Percentiles rank a stretch among this genome's conserved stretches.
Conservation (phyloP, 2,888 invertebrate genomes). For the Eristalinus aeneus region DNA sequence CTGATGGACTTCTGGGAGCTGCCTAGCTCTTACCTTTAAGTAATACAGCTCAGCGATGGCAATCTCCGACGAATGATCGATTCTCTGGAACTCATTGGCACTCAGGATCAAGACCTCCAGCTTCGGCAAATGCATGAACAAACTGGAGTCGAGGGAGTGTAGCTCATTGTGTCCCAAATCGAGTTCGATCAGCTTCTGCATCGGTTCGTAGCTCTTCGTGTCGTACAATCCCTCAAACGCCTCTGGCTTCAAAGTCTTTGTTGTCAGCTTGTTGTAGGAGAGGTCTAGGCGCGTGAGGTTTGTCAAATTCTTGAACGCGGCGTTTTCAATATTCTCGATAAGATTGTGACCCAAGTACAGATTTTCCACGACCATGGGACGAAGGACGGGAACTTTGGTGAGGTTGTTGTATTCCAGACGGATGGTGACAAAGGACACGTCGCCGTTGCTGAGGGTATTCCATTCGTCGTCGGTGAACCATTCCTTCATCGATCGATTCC, state of each 20-base stretch:
- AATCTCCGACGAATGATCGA: slow-evolving; percentile 84
- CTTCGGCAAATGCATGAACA: slow-evolving; percentile 88
- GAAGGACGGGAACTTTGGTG: slow-evolving; percentile 80
- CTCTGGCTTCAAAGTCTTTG: slow-evolving; percentile 83
- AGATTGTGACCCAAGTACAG: slow-evolving; percentile 85
- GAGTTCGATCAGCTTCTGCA: slow-evolving; percentile 75
- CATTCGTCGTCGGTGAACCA: slow-evolving; percentile 83
- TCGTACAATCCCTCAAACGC: slow-evolving; percentile 84
- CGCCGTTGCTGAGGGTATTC: slow-evolving; percentile 78
- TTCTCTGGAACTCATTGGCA: slow-evolving; percentile 87
- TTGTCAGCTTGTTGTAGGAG: slow-evolving; percentile 85
- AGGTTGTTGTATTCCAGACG: slow-evolving; percentile 77
- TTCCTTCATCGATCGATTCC: slow-evolving; percentile 80
- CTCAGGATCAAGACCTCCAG: slow-evolving; percentile 86
- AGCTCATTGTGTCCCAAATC: slow-evolving; percentile 87
- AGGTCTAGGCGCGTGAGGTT: slow-evolving; percentile 85
- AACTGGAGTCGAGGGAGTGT: slow-evolving; percentile 85
- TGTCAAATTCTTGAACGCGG: slow-evolving; percentile 85
- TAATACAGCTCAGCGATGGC: slow-evolving; percentile 85
- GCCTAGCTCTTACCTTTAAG: slow-evolving; percentile 83
- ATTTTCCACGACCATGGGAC: slow-evolving; percentile 80
- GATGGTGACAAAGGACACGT: slow-evolving; percentile 75
- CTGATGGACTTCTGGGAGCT: neutral
- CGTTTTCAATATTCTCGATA: slow-evolving; percentile 84
- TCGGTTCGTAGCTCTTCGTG: slow-evolving; percentile 73